Base-by-base conservation (phyloP, 30 jellyfish, hydroid and myxozoan species). In the Pelagia noctiluca region DNA sequence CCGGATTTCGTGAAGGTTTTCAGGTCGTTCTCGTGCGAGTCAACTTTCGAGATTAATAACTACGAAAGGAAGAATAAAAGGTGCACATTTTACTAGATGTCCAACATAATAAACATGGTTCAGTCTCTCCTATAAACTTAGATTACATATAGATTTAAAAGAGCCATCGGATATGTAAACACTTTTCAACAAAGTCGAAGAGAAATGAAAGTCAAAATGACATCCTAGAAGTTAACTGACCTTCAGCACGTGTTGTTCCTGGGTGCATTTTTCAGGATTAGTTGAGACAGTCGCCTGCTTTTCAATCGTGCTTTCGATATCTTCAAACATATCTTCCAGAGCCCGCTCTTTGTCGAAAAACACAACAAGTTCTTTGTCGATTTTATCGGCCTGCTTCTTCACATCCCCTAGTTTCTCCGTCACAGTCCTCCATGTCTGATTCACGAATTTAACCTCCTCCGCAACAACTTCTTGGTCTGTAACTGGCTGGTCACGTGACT, bases 401-500 rank as follows among this genome's bases (percentile, higher is more conserved):
- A 75, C 63, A 22, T 93, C 98, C 22, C 67, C 57, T 62, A 83
- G 78, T 34, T 82, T 83, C 75, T 75, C 89, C 10, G 88, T 63
- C 65, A 93, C 82, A 24, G 30, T 64, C 49, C 64, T 71, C 87
- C 84, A 93, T 23, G 93, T 76, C 42, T 67, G 71, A 25, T 69
- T 60, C 30, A 88, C 57, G 37, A 88, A 82, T 26, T 88, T 80
- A 46, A 82, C 76, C 72, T 88, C 96, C 38, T 76, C 80, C 35
- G 68, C 77, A 38, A 93, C 97, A n/a, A 75, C 85, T 28, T 87
- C 93, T 63, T 76, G 88, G 62, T 87, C 98, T 2, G 87, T 46
- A 7, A 93, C 82, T 16, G 96, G 93, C 66, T 87, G 86, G 64
- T 74, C 96, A 2, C 71, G 86, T 53, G 98, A 93, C 66, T 93